These are phyloP conservation scores for Calameuta pallipes DNA, from an alignment of 2,888 invertebrate species.

Conservation along the genomic window DNA sequence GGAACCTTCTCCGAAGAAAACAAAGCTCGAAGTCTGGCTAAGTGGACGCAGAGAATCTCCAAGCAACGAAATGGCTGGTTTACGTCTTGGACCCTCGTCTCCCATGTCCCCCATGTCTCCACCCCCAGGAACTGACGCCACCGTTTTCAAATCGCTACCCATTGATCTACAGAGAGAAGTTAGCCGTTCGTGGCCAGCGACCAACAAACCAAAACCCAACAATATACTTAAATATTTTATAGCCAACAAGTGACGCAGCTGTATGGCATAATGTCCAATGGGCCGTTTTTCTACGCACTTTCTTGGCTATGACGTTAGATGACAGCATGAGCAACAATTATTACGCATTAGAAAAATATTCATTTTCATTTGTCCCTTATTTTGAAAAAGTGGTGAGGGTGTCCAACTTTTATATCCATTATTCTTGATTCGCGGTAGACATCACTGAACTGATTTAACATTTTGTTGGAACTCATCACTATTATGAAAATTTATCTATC, in stretches of 20 bases:
- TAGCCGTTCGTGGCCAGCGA: constrained; percentile 52
- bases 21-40: constrained; percentile 68
- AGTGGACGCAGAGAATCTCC: constrained; percentile 67
- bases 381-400: neutral
- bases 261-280: constrained; percentile 31
- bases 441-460: neutral
- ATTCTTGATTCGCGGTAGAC: neutral
- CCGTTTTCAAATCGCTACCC: constrained; percentile 79
- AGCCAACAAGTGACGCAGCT: constrained; percentile 60
- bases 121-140: constrained; percentile 76
- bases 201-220: constrained; percentile 60
- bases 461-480: neutral
- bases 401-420: neutral
- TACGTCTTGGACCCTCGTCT: constrained; percentile 56
- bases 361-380: neutral
- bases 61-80: constrained; percentile 61
- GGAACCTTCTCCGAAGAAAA: constrained; percentile 83
- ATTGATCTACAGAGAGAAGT: constrained; percentile 79
- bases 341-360: neutral
- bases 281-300: constrained; percentile 31
- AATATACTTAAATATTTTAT: constrained; percentile 63
- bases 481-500: neutral
- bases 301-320: constrained; percentile 30
- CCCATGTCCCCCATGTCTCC: constrained; percentile 42
- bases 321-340: neutral